Base-by-base conservation (phyloP, 2,888 invertebrate genomes). In the Cepaea hortensis region DNA sequence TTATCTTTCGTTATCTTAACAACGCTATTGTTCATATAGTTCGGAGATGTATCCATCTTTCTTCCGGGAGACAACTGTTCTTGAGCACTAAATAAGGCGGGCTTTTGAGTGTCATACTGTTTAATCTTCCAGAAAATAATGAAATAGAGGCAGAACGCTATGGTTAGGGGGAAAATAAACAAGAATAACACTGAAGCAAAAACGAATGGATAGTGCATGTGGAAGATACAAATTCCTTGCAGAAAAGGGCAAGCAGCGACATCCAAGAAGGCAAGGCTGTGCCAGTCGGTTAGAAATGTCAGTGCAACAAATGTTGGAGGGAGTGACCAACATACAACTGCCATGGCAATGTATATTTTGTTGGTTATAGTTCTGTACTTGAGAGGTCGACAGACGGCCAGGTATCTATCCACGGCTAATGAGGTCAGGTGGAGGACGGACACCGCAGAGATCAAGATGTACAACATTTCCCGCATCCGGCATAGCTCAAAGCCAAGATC, bases 351-450 rank as follows among this genome's bases (percentile, higher is more conserved):
- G 50, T 76, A 50, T 48, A 20, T 76, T 50, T 48, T 50, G 20
- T 2, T 11, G 3, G 76, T 1, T 7, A 76, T 5, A 7, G 18
- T 48, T 18, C 76, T 48, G 50, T 76, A 76, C 9, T 5, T 3
- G 20, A 76, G 20, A 9, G 76, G 76, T 76, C 50, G 15, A 76
- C 50, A 50, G 4, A 76, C 50, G 3, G 76, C 76, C 18, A 76
- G 48, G 48, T 76, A 76, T 50, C 76, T 76, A 20, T 76, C 76
- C 23, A 76, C 50, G 20, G 76, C 48, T n/a, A 76, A n/a, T 6
- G 50, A 23, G 50, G 50, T 3, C 18, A 76, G 2, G 20, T 76
- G 76, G 20, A 76, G 50, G 20, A 76, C 76, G 6, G 76, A 76
- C 4, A 76, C 76, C 13, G 3, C 6, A 2, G 76, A 50, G 20